A percentile compares a stretch with the other conserved stretches of the same genome.
Conservation (phyloP, 2,113 vertebrate genomes). For the Actenoides lindsayi region DNA sequence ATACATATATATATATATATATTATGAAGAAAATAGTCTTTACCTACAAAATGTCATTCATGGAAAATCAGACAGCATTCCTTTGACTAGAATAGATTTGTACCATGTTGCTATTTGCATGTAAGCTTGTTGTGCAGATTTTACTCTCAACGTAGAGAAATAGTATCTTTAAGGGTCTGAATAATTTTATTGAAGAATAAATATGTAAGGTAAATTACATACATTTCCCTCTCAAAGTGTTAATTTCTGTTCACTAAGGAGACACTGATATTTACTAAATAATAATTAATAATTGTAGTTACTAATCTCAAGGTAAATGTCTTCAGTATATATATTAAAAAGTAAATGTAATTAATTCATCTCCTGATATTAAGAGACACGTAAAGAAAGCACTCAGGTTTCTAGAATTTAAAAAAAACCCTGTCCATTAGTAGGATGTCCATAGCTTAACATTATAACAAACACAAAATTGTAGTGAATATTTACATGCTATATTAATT, state of each 20-base stretch:
- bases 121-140: neutral
- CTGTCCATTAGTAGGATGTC: too few species aligned
- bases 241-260: neutral
- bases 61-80: neutral
- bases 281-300: neutral
- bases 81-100: neutral
- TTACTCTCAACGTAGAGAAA: neutral
- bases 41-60: neutral
- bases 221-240: neutral
- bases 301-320: neutral
- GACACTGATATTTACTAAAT: neutral
- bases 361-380: neutral
- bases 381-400: neutral
- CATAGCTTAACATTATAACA: neutral
- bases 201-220: neutral
- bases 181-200: neutral
- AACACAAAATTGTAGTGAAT: neutral
- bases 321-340: neutral
- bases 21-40: neutral
- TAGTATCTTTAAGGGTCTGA: neutral
- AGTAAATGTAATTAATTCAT: neutral
- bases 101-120: neutral
- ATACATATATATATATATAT: neutral
- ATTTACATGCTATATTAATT: neutral
- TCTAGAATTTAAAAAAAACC: too few species aligned